A percentile compares a stretch with the other conserved stretches of the same genome.
These are phyloP conservation scores for Sipunculus nudus DNA, from an alignment of 2,888 invertebrate species.

Conservation along the genomic window DNA sequence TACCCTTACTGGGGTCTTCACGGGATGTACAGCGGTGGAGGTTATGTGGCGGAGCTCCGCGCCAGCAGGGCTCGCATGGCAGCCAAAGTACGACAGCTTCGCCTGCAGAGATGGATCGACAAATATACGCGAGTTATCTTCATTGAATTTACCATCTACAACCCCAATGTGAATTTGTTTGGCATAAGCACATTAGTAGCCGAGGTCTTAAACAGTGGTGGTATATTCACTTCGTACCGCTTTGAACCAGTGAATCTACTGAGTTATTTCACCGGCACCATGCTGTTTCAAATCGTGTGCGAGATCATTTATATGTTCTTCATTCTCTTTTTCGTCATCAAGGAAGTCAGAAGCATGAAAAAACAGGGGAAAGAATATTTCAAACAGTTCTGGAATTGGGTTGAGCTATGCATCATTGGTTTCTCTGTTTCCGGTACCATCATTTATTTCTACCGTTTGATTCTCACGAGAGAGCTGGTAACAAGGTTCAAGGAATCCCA, in stretches of 20 bases:
- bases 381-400: constrained; percentile 57
- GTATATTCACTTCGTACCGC: constrained; percentile 55
- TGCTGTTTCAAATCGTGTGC: constrained; percentile 29
- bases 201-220: constrained; percentile 61
- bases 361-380: constrained; percentile 59
- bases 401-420: constrained; percentile 52
- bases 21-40: constrained; percentile 68
- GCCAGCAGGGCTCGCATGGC: constrained; percentile 41
- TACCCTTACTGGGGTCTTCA: constrained; percentile 66
- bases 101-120: constrained; percentile 68
- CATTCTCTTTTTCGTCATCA: constrained; percentile 63
- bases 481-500: constrained; percentile 64
- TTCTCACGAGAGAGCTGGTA: constrained; percentile 61
- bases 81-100: constrained; percentile 58
- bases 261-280: constrained; percentile 42
- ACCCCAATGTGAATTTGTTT: constrained; percentile 64
- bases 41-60: constrained; percentile 67
- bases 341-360: constrained; percentile 55
- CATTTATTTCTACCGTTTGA: constrained; percentile 59
- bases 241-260: constrained; percentile 64
- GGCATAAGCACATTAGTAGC: constrained; percentile 59
- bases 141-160: constrained; percentile 70
- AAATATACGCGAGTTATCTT: constrained; percentile 69
- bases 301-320: constrained; percentile 55
- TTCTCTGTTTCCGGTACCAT: constrained; percentile 60